Evolutionary conservation across 2,888 invertebrate species (phyloP).

Genomic region (Sympetrum striolatum): DNA sequence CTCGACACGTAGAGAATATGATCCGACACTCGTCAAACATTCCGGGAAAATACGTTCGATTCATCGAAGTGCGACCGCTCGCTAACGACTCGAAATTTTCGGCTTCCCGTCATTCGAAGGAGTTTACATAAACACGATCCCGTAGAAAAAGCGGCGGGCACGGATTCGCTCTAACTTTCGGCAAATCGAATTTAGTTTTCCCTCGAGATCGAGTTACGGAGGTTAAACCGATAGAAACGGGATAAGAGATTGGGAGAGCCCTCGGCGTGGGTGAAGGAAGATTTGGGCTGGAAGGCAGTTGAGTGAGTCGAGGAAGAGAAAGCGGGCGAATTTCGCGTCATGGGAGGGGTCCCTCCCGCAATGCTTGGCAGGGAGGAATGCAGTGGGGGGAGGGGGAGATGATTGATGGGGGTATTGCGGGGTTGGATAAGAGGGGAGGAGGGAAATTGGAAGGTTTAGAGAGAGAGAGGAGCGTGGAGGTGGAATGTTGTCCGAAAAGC

Average conservation of each 20-base stretch:
- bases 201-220: no score
- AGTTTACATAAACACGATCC: no score
- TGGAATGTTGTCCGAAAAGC: neutral
- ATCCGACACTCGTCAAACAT: no score
- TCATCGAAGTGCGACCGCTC: no score
- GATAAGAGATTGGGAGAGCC: neutral
- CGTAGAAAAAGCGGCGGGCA: no score
- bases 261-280: neutral
- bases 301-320: neutral
- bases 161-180: no score
- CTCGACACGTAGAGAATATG: no score
- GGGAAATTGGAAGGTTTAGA: neutral
- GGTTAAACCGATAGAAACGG: neutral
- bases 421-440: neutral
- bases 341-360: neutral
- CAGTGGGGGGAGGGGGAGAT: neutral
- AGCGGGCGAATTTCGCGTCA: neutral
- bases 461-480: neutral
- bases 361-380: neutral
- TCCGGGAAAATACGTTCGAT: no score
- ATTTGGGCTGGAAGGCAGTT: neutral
- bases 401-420: neutral
- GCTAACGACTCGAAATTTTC: no score
- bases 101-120: no score
- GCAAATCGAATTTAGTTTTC: no score